Percentiles rank a stretch among this genome's conserved stretches.
Evolutionary conservation across 2,797 vertebrate genomes (phyloP).

Genomic region (Carapus acus): DNA sequence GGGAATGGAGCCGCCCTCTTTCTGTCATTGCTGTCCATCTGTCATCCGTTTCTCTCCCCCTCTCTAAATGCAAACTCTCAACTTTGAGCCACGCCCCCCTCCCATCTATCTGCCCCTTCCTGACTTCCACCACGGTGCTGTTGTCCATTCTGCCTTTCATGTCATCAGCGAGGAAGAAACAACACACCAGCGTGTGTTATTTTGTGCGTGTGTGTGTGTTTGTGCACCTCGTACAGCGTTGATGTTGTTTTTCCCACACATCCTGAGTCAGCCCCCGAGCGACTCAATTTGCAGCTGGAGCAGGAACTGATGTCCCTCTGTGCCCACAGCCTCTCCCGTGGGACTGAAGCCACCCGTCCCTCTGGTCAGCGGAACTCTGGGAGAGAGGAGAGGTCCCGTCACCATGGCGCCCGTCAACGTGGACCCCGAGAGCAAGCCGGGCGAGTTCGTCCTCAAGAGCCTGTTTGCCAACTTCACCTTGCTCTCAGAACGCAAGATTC

Average conservation of each 20-base stretch:
- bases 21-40: slow-evolving; percentile 16
- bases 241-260: background rate
- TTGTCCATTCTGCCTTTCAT: slow-evolving; percentile 29
- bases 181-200: slow-evolving; percentile 33
- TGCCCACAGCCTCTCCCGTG: slow-evolving; percentile 62
- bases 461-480: slow-evolving; percentile 95
- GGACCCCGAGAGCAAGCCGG: slow-evolving; percentile 96
- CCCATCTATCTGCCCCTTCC: slow-evolving; percentile 18
- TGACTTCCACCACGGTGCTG: background rate
- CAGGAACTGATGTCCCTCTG: background rate
- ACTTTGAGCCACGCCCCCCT: slow-evolving; percentile 1
- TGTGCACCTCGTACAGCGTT: background rate
- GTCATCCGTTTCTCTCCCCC: slow-evolving; percentile 4
- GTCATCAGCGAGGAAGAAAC: slow-evolving; percentile 38
- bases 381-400: slow-evolving; percentile 68
- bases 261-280: background rate
- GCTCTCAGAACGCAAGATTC: slow-evolving; percentile 92
- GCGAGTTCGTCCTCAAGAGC: slow-evolving; percentile 95
- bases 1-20: slow-evolving; percentile 24
- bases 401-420: slow-evolving; percentile 89
- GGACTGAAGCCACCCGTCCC: slow-evolving; percentile 66
- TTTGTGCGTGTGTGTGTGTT: slow-evolving; percentile 8
- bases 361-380: slow-evolving; percentile 55
- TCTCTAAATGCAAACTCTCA: slow-evolving; percentile 8
- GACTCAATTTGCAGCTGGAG: background rate